Evolutionary conservation across 2,888 invertebrate species (phyloP).

Genomic region (Scrobipalpa atriplicella): DNA sequence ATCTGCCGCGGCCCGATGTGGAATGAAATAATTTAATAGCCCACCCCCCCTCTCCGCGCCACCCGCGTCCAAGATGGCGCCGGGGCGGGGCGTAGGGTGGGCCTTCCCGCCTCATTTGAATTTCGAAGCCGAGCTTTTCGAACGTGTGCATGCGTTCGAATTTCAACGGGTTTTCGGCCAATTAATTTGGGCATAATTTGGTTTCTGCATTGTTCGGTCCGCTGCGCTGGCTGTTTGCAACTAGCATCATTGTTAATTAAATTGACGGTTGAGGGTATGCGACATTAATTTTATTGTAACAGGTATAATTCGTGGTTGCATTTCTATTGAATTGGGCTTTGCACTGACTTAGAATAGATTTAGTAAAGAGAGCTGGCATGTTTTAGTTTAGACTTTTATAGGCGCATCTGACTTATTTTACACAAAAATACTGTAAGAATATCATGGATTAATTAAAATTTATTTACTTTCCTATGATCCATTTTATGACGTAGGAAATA

Average conservation of each 20-base stretch:
- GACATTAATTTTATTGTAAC: constrained; percentile 20
- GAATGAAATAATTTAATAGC: constrained; percentile 82
- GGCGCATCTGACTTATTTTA: too few relatives aligned
- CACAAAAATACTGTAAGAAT: too few relatives aligned
- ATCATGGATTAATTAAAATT: too few relatives aligned
- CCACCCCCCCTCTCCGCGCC: constrained; percentile 69
- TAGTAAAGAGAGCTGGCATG: background rate
- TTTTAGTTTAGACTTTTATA: too few relatives aligned
- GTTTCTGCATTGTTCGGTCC: constrained; percentile 53
- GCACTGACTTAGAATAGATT: background rate
- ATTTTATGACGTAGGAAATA: too few relatives aligned
- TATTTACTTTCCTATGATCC: too few relatives aligned
- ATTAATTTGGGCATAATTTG: constrained; percentile 79
- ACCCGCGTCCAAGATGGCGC: constrained; percentile 77
- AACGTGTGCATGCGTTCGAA: constrained; percentile 72
- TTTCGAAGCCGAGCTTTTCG: constrained; percentile 77
- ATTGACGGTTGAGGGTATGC: constrained; percentile 50
- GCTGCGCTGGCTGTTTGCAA: constrained; percentile 46
- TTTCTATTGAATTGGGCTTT: constrained; percentile 3
- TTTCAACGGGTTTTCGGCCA: constrained; percentile 76
- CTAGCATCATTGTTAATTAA: constrained; percentile 66
- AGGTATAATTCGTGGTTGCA: constrained; percentile 4
- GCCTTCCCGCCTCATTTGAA: constrained; percentile 81
- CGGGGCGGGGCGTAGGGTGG: constrained; percentile 77
- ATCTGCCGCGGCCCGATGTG: constrained; percentile 76